Evolutionary conservation across 2,113 vertebrate species (phyloP), one percentile per base, ranked within the genome.

Genomic region (Mustela lutreola): DNA sequence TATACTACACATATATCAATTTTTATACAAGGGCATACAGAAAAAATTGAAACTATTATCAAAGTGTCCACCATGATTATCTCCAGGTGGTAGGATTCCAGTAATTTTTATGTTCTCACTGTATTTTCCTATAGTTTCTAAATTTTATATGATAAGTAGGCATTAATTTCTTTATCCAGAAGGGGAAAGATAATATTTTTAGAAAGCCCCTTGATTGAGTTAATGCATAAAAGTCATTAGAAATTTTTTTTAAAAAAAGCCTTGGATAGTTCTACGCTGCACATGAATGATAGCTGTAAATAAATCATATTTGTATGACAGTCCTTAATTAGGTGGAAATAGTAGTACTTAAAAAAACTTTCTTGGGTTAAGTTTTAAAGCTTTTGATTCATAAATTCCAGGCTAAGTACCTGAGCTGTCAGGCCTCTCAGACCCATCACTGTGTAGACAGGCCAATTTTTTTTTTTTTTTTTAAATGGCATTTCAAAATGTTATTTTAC

Each of bases 301-400:
- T 98, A 98, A 98, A 99, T 98, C 97, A 97, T 95, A 97, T 97
- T 96, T 98, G 98, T 96, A 87, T 98, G 98, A 98, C 98, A 97
- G 93, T 53, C 96, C 84, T 98, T 99, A 98, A 98, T 99, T 98
- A 98, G 98, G 87, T 99, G 98, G 98, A 99, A 99, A 98, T 90
- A 96, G 89, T 81, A 80, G 91, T 12, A 7, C 97, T 98, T 98
- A 97, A 97, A 98, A 97, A 98, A 98, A 98, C 98, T 98, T 98
- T 98, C 97, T 98, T 98, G 96, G 85, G 96, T 98, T 97, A 97
- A 97, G 95, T 98, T 98, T 98, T 98, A 98, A 98, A 98, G 97
- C 97, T 98, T 98, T 98, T 89, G 95, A 98, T 97, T 98, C 97
- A 98, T 98, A 98, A 99, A 98, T 99, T 98, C 95, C 86, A 71